These are phyloP conservation scores for Thomomys bottae DNA, from an alignment of 2,113 vertebrate species.

Conservation along the genomic window DNA sequence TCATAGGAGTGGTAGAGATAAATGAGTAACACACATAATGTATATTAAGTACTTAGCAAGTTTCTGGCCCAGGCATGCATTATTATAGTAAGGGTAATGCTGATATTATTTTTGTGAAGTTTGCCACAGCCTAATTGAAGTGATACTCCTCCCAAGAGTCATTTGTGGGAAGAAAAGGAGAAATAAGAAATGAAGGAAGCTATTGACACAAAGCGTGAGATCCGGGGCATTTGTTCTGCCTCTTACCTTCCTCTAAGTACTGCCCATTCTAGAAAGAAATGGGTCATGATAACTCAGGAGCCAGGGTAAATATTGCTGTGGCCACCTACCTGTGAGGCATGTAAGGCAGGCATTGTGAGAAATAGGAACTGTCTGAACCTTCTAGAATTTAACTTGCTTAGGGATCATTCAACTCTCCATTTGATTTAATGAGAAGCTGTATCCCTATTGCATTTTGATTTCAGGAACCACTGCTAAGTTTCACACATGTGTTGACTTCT, in stretches of 20 bases:
- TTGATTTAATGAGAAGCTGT: slow-evolving; percentile 17
- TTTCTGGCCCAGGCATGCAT: neutral
- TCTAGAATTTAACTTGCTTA: slow-evolving; percentile 2
- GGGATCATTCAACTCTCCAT: neutral
- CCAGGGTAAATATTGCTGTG: neutral
- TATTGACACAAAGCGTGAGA: neutral
- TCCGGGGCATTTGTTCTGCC: neutral
- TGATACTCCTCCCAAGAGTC: neutral
- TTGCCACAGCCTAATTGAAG: neutral
- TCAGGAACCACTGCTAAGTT: slow-evolving; percentile 56
- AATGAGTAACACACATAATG: neutral
- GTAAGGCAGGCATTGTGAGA: neutral
- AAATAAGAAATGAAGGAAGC: neutral
- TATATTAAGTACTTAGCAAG: neutral
- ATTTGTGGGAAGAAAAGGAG: neutral
- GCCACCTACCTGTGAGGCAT: neutral
- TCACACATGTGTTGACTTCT: slow-evolving; percentile 1
- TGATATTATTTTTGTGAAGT: neutral
- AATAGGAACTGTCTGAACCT: neutral
- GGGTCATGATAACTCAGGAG: neutral
- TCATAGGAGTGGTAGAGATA: neutral
- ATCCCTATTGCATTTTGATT: slow-evolving; percentile 37
- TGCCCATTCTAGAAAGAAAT: neutral
- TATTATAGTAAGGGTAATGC: neutral
- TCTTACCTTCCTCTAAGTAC: neutral